Evolutionary conservation across 1,140 invertebrate genomes (phyloP).

Genomic region (Atta colombica): DNA sequence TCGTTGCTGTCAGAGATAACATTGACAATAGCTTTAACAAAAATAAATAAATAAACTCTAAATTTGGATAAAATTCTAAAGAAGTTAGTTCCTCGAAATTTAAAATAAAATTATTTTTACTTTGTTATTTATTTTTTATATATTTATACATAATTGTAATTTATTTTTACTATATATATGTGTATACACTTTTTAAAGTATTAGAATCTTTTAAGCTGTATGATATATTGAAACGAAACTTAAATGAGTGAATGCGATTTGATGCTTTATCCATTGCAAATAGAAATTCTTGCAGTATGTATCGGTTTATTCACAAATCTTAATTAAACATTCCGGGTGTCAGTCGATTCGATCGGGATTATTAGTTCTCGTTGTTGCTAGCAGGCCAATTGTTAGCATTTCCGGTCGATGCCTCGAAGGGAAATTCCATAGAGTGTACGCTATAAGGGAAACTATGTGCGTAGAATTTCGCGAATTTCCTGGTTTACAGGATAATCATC

Average conservation of each 20-base stretch:
- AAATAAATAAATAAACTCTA: background rate
- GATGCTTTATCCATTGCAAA: background rate
- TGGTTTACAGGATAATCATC: constrained; percentile 57
- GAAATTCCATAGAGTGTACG: constrained; percentile 54
- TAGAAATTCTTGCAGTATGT: constrained; percentile 35
- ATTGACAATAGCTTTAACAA: background rate
- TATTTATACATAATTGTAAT: background rate
- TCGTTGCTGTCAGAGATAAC: background rate
- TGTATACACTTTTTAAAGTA: too few relatives aligned
- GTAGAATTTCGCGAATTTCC: constrained; percentile 63
- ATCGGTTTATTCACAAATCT: constrained; percentile 52
- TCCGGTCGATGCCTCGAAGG: constrained; percentile 60
- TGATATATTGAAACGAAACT: background rate
- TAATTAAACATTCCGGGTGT: constrained; percentile 61
- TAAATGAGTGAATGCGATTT: background rate
- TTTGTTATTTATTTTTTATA: background rate
- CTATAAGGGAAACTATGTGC: constrained; percentile 63
- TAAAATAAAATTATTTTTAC: background rate
- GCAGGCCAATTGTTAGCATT: constrained; percentile 61
- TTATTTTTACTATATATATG: background rate
- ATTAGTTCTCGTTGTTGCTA: constrained; percentile 61
- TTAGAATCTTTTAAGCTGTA: background rate
- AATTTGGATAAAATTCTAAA: background rate
- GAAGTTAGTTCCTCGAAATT: background rate
- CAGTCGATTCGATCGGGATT: constrained; percentile 56